Evolutionary conservation across 2,797 vertebrate species (phyloP), one percentile per base, ranked within the genome.

Genomic region (Lithobates sylvaticus): DNA sequence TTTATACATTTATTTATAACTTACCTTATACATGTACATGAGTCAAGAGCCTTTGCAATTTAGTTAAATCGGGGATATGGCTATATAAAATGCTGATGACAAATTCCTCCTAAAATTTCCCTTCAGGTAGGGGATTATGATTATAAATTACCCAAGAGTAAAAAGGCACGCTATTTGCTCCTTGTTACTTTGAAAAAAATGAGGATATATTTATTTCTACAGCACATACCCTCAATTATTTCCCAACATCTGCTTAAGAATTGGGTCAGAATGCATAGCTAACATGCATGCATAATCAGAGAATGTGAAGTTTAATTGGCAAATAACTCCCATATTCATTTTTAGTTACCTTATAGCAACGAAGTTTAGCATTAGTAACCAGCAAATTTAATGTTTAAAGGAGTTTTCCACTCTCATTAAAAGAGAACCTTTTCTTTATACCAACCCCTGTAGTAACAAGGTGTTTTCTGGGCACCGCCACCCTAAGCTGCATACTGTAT

Each of bases 161-260:
- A 67, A 67, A 67, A 67, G 65, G 27, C 12, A 67, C 65, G 27
- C 10, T 10, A 67, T 29, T 67, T 67, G 65, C 65, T 67, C n/a
- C 65, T 67, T 67, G 27, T 67, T 67, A 67, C 65, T 67, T 67
- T 67, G 65, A 67, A 29, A 67, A 65, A 67, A 67, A 67, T 67
- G 54, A 67, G 65, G 65, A 67, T 26, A 67, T 67, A 26, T 26
- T 67, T 67, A 67, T 67, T 26, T 67, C 65, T 67, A 15, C 65
- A 29, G 65, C 65, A 67, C n/a, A 67, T 29, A 26, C 27, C 65
- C 65, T 67, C 65, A 67, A 67, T 67, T 67, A 67, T 67, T 67
- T 67, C 27, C 65, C 65, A 67, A 67, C 65, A 67, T 29, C 65
- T 67, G 65, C 65, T 67, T 67, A 67, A 67, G 65, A 67, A 67